Conservation (phyloP, 2,888 invertebrate species). For the Scaptodrosophila latifasciaeformis region DNA sequence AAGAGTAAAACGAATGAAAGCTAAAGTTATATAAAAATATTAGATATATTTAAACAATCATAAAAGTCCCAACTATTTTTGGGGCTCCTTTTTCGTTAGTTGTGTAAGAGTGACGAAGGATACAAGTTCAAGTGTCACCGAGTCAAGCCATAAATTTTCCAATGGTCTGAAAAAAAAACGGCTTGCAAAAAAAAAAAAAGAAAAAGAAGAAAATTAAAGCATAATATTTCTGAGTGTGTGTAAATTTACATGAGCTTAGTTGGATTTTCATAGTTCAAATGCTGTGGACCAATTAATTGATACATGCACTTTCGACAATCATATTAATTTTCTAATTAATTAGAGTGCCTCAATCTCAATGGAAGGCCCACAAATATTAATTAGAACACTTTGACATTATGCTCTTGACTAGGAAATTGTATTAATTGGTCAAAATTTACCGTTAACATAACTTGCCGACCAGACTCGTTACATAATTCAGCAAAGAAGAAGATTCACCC, state of each 20-base stretch:
- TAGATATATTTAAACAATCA: no score
- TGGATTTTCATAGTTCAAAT: slow-evolving; percentile 26
- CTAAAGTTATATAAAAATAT: no score
- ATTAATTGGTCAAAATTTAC: not conserved
- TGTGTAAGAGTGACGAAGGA: slow-evolving; percentile 64
- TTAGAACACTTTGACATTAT: not conserved
- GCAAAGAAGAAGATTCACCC: no score
- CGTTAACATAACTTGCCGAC: no score
- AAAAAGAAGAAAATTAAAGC: not conserved
- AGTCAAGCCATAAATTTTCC: slow-evolving; percentile 48
- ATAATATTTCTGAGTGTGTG: no score
- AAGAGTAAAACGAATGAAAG: no score
- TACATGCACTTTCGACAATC: slow-evolving; percentile 17
- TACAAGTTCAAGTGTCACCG: slow-evolving; percentile 55
- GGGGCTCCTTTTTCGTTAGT: no score
- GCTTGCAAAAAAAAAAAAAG: not conserved
- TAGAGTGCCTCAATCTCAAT: slow-evolving; percentile 20
- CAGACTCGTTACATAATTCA: no score
- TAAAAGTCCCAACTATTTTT: no score
- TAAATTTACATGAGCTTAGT: no score
- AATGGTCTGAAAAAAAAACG: not conserved
- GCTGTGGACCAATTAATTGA: slow-evolving; percentile 46
- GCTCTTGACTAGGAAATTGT: not conserved
- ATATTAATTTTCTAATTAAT: slow-evolving; percentile 56
- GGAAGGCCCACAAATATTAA: slow-evolving; percentile 3